Conservation (phyloP, 2,113 vertebrate species). For the Cisticola juncidis region DNA sequence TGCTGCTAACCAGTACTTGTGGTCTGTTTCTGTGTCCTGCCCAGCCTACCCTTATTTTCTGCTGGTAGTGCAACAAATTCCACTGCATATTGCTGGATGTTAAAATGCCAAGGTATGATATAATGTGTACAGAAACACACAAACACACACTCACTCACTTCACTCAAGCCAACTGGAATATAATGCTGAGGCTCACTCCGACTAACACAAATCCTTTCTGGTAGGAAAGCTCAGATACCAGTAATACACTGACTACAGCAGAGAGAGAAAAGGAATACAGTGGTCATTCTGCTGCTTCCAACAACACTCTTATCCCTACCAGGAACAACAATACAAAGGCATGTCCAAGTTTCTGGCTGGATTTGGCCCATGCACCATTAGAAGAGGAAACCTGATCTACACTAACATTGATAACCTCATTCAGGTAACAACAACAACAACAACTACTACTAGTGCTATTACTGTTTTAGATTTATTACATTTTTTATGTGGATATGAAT, state of each 20-base stretch:
- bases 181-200: background rate
- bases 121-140: background rate
- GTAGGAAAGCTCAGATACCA: background rate
- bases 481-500: background rate
- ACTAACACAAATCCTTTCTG: background rate
- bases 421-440: background rate
- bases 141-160: background rate
- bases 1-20: background rate
- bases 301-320: background rate
- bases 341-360: background rate
- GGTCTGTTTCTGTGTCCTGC: background rate
- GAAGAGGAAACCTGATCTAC: background rate
- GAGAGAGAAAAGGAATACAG: background rate
- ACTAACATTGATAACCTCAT: background rate
- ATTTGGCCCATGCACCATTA: background rate
- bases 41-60: background rate
- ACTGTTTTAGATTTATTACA: background rate
- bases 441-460: too few species aligned
- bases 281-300: background rate
- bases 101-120: background rate
- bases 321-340: background rate
- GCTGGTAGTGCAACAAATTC: background rate
- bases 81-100: background rate
- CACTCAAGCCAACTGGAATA: background rate
- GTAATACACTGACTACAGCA: background rate